A percentile compares a stretch with the other conserved stretches of the same genome.
These are phyloP conservation scores for Platalea minor DNA, from an alignment of 2,797 vertebrate species.

Conservation along the genomic window DNA sequence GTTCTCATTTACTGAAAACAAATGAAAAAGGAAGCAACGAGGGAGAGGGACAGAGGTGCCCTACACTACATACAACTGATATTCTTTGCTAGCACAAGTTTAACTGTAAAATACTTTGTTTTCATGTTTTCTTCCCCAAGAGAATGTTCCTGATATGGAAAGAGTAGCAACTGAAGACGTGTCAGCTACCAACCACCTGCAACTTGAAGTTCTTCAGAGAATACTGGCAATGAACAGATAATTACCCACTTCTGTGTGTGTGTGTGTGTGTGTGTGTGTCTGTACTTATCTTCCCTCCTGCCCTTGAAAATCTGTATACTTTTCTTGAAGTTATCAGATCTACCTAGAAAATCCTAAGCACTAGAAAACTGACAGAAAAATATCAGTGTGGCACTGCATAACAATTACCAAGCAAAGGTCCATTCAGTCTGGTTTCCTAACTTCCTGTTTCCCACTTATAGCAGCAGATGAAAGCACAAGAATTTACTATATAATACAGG, in stretches of 20 bases:
- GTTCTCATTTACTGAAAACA: slow-evolving; percentile 46
- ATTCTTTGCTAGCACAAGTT: not conserved
- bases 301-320: not conserved
- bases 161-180: not conserved
- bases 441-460: not conserved
- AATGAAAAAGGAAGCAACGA: not conserved
- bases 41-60: not conserved
- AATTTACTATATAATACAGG: not conserved
- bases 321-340: not conserved
- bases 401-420: not conserved
- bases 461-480: not conserved
- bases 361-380: not conserved
- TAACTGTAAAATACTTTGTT: slow-evolving; percentile 16
- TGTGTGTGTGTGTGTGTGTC: not conserved
- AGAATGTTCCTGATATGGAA: not conserved
- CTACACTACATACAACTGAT: not conserved
- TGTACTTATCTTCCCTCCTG: not conserved
- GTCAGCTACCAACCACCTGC: not conserved
- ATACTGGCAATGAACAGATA: not conserved
- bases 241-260: not conserved
- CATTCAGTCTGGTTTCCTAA: not conserved
- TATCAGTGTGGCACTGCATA: not conserved
- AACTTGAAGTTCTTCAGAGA: slow-evolving; percentile 41
- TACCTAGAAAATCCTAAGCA: not conserved
- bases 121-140: not conserved